These are phyloP conservation scores for Pongo pygmaeus DNA, from an alignment of 2,113 vertebrate genomes.

Conservation along the genomic window DNA sequence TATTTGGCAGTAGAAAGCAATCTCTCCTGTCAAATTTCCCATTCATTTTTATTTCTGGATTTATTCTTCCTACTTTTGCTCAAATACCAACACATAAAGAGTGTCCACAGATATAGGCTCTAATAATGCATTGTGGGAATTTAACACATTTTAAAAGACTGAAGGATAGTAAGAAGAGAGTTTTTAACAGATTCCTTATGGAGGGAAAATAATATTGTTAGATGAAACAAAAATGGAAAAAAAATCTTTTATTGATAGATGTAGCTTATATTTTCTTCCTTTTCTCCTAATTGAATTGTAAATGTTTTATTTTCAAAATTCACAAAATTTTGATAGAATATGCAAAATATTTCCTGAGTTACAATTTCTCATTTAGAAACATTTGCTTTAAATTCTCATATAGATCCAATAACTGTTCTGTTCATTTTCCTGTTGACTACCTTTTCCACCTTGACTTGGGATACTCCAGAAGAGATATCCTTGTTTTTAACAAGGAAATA, in stretches of 20 bases:
- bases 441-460: background rate
- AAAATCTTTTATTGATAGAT: background rate
- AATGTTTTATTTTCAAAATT: background rate
- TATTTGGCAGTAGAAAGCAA: background rate
- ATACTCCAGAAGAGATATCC: background rate
- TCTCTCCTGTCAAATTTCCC: background rate
- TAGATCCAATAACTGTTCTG: background rate
- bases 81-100: background rate
- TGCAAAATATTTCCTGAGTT: background rate
- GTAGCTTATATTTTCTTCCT: background rate
- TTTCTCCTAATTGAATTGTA: background rate
- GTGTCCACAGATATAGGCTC: background rate
- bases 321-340: background rate
- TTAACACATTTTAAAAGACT: background rate
- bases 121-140: background rate
- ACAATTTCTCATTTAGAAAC: background rate
- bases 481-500: background rate
- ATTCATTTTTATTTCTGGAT: background rate
- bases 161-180: background rate
- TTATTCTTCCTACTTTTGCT: background rate
- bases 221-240: background rate
- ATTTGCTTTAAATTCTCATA: background rate
- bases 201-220: background rate
- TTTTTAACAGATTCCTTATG: background rate
- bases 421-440: background rate